Evolutionary conservation across 1,140 invertebrate species (phyloP).

Genomic region (Penaeus chinensis): DNA sequence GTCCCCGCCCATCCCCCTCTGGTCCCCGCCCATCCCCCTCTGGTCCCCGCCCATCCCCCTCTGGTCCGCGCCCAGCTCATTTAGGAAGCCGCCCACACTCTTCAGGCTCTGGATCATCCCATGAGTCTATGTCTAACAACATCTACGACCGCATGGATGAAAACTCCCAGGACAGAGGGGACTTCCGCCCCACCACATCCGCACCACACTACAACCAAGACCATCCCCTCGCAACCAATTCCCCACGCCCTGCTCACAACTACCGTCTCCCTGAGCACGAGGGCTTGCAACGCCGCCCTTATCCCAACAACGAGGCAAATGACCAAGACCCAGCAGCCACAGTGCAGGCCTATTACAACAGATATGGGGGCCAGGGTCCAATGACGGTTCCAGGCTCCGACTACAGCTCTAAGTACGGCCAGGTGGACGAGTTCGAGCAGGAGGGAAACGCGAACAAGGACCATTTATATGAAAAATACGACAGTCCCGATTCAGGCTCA

Average conservation of each 20-base stretch:
- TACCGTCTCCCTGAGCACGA: not conserved
- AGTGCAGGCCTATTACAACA: conserved; percentile 41
- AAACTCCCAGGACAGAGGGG: no score
- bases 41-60: no score
- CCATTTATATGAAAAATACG: conserved; percentile 48
- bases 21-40: no score
- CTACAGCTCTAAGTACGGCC: conserved; percentile 35
- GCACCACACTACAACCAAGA: no score
- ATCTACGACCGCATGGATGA: no score
- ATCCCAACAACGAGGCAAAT: not conserved
- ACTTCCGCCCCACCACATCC: no score
- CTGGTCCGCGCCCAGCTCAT: no score
- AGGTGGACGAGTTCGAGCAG: not conserved
- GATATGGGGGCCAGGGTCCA: conserved; percentile 39
- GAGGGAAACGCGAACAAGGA: not conserved
- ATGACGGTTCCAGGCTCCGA: conserved; percentile 25
- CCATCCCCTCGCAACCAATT: not conserved
- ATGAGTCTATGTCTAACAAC: no score
- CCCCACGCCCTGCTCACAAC: not conserved
- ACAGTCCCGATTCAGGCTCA: conserved; percentile 26
- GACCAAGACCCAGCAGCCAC: conserved; percentile 14
- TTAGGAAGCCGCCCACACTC: no score
- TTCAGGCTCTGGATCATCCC: no score
- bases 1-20: not conserved
- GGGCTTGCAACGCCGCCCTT: not conserved